Evolutionary conservation across 2,888 invertebrate genomes (phyloP).

Genomic region (Himalopsyche kuldschensis): DNA sequence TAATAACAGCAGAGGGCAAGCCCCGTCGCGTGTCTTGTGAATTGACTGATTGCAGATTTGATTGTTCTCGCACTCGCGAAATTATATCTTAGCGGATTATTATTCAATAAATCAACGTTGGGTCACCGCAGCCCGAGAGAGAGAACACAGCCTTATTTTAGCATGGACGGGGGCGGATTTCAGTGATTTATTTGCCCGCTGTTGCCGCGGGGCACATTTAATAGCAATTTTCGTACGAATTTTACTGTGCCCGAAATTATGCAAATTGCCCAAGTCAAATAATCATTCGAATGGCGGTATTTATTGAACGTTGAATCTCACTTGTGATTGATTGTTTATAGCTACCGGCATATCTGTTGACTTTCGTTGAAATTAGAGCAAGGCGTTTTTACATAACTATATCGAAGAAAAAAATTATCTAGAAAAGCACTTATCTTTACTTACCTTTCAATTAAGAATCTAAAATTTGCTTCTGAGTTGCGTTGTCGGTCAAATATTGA

Average conservation of each 20-base stretch:
- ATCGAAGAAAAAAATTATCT: not conserved
- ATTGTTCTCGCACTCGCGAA: slow-evolving; percentile 30
- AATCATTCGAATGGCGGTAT: not conserved
- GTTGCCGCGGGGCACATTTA: slow-evolving; percentile 13
- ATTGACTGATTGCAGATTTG: slow-evolving; percentile 23
- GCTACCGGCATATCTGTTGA: not conserved
- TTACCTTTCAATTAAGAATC: not conserved
- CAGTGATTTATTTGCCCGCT: slow-evolving; percentile 12
- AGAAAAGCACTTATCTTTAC: not conserved
- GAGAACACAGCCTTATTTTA: not conserved
- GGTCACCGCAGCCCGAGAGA: slow-evolving; percentile 10
- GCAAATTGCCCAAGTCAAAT: slow-evolving; percentile 16
- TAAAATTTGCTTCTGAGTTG: not conserved
- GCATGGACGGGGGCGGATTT: slow-evolving; percentile 12
- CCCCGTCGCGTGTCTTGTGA: not conserved
- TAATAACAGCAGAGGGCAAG: slow-evolving; percentile 1
- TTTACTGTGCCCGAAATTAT: slow-evolving; percentile 6
- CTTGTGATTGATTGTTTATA: slow-evolving; percentile 5
- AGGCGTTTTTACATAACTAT: not conserved
- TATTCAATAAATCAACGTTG: slow-evolving; percentile 27
- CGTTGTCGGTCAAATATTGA: not conserved
- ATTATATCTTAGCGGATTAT: slow-evolving; percentile 24
- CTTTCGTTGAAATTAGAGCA: slow-evolving; percentile 11
- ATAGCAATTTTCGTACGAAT: slow-evolving; percentile 4
- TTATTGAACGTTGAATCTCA: not conserved